These are phyloP conservation scores for Leucopternis melanops DNA, from an alignment of 2,113 vertebrate species.

Conservation along the genomic window DNA sequence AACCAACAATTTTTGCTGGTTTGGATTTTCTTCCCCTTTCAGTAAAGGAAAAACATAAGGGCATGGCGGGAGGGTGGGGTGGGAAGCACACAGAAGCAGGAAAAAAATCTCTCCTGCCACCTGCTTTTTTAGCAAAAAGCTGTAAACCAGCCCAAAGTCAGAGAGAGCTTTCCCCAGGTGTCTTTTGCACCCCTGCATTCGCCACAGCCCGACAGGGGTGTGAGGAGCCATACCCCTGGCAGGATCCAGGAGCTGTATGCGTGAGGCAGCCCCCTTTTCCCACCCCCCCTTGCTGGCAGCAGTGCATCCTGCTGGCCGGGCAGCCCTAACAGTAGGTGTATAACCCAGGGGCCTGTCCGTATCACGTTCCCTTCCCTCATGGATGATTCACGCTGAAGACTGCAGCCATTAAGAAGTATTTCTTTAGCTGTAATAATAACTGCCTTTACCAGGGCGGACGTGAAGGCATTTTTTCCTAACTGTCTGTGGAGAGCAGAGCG, in stretches of 20 bases:
- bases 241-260: background rate
- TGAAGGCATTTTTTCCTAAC: background rate
- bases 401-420: background rate
- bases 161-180: background rate
- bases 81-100: background rate
- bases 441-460: background rate
- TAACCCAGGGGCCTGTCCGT: background rate
- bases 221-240: accelerated
- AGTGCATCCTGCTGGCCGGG: accelerated
- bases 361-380: background rate
- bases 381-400: background rate
- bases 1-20: accelerated
- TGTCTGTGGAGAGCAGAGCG: background rate
- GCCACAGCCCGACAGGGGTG: no score
- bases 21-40: background rate
- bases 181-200: background rate
- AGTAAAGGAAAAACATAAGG: background rate
- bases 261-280: background rate
- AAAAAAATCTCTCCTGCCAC: background rate
- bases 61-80: no score
- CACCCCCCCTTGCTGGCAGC: background rate
- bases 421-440: background rate
- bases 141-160: background rate
- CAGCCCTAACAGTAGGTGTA: background rate
- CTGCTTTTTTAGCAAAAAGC: background rate